Evolutionary conservation across 53 echinoderm and acorn worm genomes (phyloP).

Genomic region (Holothuria leucospilota): DNA sequence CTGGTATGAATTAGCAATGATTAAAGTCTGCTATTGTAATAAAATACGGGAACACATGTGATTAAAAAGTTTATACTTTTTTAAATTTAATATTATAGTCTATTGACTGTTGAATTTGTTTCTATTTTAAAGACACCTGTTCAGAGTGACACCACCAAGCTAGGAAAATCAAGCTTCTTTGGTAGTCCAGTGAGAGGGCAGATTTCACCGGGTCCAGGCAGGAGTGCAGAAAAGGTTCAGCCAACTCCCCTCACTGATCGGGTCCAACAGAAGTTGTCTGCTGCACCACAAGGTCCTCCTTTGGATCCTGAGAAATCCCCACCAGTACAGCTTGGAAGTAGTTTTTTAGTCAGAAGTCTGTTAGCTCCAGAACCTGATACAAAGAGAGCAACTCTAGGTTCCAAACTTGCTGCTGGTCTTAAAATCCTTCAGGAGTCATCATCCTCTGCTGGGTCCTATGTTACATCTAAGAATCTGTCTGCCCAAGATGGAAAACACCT

Average conservation of each 20-base stretch:
- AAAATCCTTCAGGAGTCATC: neutral
- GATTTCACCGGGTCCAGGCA: slow-evolving; percentile 18
- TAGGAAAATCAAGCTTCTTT: neutral
- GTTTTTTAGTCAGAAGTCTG: slow-evolving; percentile 27
- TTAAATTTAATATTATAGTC: too few species aligned
- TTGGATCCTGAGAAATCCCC: neutral
- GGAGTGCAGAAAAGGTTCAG: neutral
- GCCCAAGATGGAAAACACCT: too few species aligned
- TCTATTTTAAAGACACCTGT: slow-evolving; percentile 4
- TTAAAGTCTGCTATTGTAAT: too few species aligned
- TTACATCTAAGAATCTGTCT: neutral
- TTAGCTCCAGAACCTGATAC: slow-evolving; percentile 22
- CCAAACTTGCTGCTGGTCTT: neutral
- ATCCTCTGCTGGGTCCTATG: too few species aligned
- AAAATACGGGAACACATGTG: too few species aligned
- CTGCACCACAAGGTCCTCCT: neutral
- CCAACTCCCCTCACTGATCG: neutral
- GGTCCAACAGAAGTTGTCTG: neutral
- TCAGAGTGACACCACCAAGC: slow-evolving; percentile 11
- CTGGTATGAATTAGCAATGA: too few species aligned
- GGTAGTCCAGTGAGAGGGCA: slow-evolving; percentile 20
- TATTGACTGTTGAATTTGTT: neutral
- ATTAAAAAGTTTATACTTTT: too few species aligned
- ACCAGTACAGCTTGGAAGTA: neutral
- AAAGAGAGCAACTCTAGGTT: neutral